phyloP scores from a whole-genome alignment of 2,797 vertebrate species.

The Babyrousa celebensis region DNA sequence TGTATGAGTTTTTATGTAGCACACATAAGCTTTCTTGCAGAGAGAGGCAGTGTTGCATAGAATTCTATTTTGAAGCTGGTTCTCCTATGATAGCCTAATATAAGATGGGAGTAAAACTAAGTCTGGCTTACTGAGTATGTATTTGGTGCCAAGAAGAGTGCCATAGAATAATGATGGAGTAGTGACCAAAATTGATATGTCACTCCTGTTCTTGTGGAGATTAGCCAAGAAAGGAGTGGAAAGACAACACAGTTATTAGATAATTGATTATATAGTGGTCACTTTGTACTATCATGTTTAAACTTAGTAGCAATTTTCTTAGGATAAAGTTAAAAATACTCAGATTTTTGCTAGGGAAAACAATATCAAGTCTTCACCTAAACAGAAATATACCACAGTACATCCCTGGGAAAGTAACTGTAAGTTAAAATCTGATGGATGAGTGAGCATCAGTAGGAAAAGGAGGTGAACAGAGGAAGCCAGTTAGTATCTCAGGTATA shows the following conservation, averaged over 20 bases:
- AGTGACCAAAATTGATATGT: neutral
- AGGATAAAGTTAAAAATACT: neutral
- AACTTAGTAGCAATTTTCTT: neutral
- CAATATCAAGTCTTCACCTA: neutral
- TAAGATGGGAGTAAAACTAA: neutral
- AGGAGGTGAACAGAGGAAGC: neutral
- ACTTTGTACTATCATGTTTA: neutral
- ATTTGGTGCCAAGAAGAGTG: neutral
- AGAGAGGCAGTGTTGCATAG: neutral
- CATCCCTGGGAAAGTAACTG: neutral
- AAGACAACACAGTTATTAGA: neutral
- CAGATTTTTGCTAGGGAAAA: neutral
- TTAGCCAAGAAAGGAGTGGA: neutral
- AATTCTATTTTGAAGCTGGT: neutral
- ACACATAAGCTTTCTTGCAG: neutral
- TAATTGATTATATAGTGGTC: neutral
- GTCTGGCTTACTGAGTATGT: neutral
- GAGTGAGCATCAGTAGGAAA: neutral
- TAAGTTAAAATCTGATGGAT: neutral
- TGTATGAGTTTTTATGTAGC: neutral
- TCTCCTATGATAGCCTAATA: neutral
- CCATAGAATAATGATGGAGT: neutral
- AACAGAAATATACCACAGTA: neutral
- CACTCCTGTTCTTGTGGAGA: neutral
- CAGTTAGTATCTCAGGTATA: neutral